phyloP scores from a whole-genome alignment of 2,113 vertebrate species.

The Microcebus tavaratra region DNA sequence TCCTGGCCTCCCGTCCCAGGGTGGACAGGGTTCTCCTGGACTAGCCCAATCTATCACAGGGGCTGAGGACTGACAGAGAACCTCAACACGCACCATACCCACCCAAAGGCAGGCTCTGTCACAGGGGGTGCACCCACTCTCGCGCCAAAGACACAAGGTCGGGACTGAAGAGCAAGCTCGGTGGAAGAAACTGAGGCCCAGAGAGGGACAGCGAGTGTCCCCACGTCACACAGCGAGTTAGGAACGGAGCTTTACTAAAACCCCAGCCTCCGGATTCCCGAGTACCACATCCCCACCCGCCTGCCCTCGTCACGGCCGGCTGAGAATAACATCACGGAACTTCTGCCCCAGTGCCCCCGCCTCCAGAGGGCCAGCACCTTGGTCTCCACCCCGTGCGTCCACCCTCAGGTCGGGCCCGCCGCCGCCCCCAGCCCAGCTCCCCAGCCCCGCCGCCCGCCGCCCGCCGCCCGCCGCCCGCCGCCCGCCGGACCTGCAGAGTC shows the following conservation, averaged over 20 bases:
- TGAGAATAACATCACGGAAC: background rate
- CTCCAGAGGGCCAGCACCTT: background rate
- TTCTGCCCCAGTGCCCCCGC: background rate
- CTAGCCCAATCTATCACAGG: background rate
- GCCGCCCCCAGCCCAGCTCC: background rate
- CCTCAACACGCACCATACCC: background rate
- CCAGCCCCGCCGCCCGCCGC: background rate
- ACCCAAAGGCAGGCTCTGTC: background rate
- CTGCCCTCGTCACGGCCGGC: background rate
- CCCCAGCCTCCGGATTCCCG: background rate
- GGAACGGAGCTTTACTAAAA: background rate
- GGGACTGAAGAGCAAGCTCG: background rate
- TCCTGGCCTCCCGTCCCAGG: background rate
- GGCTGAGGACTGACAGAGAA: background rate
- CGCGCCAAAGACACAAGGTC: background rate
- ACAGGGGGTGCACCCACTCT: background rate
- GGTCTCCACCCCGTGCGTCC: background rate
- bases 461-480: background rate
- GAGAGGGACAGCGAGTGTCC: background rate
- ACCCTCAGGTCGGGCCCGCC: background rate
- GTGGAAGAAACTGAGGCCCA: background rate
- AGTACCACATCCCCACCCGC: background rate
- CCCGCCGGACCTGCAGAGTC: constrained; percentile 60
- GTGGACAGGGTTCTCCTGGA: background rate
- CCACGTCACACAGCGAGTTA: background rate